A percentile compares a stretch with the other conserved stretches of the same genome.
Evolutionary conservation across 2,888 invertebrate genomes (phyloP).

Genomic region (Phrixothrix hirtus): DNA sequence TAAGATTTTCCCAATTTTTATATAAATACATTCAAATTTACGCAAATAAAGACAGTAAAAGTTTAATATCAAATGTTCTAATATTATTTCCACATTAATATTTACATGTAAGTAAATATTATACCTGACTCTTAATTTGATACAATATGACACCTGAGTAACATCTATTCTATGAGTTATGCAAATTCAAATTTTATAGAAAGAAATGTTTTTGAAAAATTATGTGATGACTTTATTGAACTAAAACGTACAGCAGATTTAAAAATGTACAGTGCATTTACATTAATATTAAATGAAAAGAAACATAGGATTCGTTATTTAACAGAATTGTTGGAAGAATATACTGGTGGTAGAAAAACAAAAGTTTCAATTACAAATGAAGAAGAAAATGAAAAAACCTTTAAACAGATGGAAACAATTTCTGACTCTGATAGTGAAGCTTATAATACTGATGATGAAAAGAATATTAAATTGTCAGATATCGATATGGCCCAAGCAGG

Average conservation of each 20-base stretch:
- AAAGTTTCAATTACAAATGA: conserved; percentile 8
- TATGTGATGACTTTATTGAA: conserved; percentile 29
- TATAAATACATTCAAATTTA: too few relatives aligned
- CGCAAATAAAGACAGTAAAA: too few relatives aligned
- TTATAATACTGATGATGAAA: conserved; percentile 37
- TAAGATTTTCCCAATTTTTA: too few relatives aligned
- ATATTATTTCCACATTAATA: too few relatives aligned
- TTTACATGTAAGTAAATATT: too few relatives aligned
- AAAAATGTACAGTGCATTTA: conserved; percentile 45
- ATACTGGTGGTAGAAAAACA: conserved; percentile 30
- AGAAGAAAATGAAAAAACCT: conserved; percentile 7
- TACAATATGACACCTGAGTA: too few relatives aligned
- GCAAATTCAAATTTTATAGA: conserved; percentile 26
- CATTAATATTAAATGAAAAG: conserved; percentile 50
- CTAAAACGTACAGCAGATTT: conserved; percentile 37
- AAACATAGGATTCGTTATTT: conserved; percentile 49
- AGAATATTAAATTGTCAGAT: neutral
- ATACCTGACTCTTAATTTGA: too few relatives aligned
- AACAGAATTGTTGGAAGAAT: conserved; percentile 46
- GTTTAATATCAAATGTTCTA: too few relatives aligned
- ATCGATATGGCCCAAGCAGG: neutral
- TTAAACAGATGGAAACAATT: conserved; percentile 24
- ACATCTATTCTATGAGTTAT: too few relatives aligned
- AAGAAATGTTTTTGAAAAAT: conserved; percentile 23
- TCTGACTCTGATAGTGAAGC: conserved; percentile 35